Conservation (phyloP, 2,888 invertebrate genomes). For the Teleiodes luculella region DNA sequence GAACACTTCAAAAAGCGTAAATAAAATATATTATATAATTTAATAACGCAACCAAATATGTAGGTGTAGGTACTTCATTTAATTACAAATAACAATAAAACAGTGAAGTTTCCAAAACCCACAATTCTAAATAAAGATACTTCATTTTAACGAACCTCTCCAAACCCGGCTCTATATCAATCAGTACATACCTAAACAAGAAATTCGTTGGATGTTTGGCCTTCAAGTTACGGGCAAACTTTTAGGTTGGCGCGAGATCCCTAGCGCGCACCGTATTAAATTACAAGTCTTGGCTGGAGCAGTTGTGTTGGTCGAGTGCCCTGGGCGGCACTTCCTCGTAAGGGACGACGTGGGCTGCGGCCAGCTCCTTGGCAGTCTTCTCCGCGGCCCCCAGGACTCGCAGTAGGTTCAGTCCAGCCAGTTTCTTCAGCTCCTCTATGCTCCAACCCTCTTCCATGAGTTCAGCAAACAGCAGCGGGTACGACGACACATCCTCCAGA, state of each 20-base stretch:
- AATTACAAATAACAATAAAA: no score
- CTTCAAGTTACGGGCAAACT: slow-evolving; percentile 4
- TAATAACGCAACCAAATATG: no score
- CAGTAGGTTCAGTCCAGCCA: slow-evolving; percentile 87
- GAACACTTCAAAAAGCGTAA: no score
- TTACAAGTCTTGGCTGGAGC: slow-evolving; percentile 80
- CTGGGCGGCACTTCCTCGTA: slow-evolving; percentile 84
- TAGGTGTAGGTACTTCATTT: no score
- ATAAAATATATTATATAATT: no score
- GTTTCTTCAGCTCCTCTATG: slow-evolving; percentile 85
- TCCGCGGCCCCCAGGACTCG: slow-evolving; percentile 85
- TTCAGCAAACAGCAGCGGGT: slow-evolving; percentile 87
- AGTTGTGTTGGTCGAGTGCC: slow-evolving; percentile 79
- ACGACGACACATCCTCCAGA: slow-evolving; percentile 88
- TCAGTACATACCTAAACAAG: slow-evolving; percentile 18
- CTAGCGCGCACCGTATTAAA: background rate
- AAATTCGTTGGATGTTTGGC: slow-evolving; percentile 17
- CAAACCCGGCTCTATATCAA: background rate
- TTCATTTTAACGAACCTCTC: no score
- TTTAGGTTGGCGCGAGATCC: background rate
- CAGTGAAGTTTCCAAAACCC: no score
- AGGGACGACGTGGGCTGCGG: slow-evolving; percentile 83
- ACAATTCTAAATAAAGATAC: no score
- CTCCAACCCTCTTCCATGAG: slow-evolving; percentile 89
- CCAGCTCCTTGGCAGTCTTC: slow-evolving; percentile 84